Base-by-base conservation (phyloP, 1,140 invertebrate species). In the Glomeris maerens region DNA sequence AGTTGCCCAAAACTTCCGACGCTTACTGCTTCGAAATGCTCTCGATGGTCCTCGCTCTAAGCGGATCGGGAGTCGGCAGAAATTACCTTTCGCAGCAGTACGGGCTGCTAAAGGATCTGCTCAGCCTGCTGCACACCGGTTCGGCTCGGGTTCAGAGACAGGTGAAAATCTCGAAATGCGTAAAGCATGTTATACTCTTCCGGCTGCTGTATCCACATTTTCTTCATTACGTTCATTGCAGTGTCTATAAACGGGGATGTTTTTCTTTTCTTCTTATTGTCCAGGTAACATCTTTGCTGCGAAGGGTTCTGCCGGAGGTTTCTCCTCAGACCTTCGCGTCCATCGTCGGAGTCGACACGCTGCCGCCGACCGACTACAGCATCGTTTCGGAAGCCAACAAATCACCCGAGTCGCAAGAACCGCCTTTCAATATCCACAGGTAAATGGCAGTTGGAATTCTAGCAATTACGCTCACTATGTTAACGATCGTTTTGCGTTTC, bases 1-100 rank as follows among this genome's bases (percentile, higher is more conserved):
- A 63, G 48, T 58, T 67, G 47, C 62, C 59, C 49, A 69, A 64
- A 55, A 62, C 67, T 14, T 68, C 80, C 2, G 92, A 96, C 69
- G 89, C 87, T 5, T 96, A 95, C 63, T 96, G 91, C 69, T 97
- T 97, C 66, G 91, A 97, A 72, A 91, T 97, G 85, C 68, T 97
- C 4, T 94, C 88, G 1, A 86, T 96, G 68, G 91, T 78, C 17
- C 64, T 94, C 52, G 91, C 93, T 0, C 66, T 96, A n/a, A 93
- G 87, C 56, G 92, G 92, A 2, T 94, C 89, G 54, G 74, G 79
- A 0, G 88, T 94, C 0, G 92, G 92, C 0, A 72, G 90, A 27
- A 78, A 79, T 7, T 93, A 95, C 67, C 69, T 97, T 2, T 86
- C 90, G 0, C 85, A 92, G 60, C 88, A 94, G 60, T 77, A 80